Base-by-base conservation (phyloP, 2,888 invertebrate species). In the Disparrhopalites patrizii region DNA sequence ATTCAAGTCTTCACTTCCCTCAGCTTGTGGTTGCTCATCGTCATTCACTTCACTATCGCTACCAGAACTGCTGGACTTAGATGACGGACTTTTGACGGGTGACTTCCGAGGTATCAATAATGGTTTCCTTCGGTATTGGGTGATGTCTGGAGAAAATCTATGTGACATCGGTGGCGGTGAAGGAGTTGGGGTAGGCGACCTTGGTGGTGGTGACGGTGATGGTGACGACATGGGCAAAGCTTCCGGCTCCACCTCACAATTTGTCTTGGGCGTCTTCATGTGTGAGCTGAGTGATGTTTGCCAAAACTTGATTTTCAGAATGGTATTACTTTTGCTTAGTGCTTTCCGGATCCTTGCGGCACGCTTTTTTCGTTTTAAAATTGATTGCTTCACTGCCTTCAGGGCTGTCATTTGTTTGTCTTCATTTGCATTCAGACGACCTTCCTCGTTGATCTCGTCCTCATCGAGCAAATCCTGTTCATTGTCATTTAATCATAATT, bases 81-180 rank as follows among this genome's bases (percentile, higher is more conserved):
- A 33, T 33, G 55, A 33, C 23, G 23, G 23, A 8, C 33, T 20
- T 23, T 33, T 3, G 27, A 30, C 1, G 27, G 31, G 38, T 15
- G 13, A 27, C 25, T 25, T 25, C 4, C 38, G 38, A 20, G 36
- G 10, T 25, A 33, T 5, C 2, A 57, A 25, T 3, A 36, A 31
- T 7, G 31, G 20, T 20, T 36, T 57, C n/a, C 57, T 57, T 23
- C 57, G 10, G 38, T 55, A 55, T n/a, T 55, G 50, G 1, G 62
- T 62, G 27, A 62, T 62, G 27, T 62, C 62, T 13, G 62, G 62
- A 33, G 62, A 62, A 25, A 62, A 50, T 13, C 62, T 18, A 36
- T 25, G 47, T 20, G 28, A 4, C 4, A 51, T 8, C 18, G 51
- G 51, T 5, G 28, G 13, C 10, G 51, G 51, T 15, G 51, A 51